These are phyloP conservation scores for Phragmatobia fuliginosa DNA, from an alignment of 2,888 invertebrate species.

Conservation along the genomic window DNA sequence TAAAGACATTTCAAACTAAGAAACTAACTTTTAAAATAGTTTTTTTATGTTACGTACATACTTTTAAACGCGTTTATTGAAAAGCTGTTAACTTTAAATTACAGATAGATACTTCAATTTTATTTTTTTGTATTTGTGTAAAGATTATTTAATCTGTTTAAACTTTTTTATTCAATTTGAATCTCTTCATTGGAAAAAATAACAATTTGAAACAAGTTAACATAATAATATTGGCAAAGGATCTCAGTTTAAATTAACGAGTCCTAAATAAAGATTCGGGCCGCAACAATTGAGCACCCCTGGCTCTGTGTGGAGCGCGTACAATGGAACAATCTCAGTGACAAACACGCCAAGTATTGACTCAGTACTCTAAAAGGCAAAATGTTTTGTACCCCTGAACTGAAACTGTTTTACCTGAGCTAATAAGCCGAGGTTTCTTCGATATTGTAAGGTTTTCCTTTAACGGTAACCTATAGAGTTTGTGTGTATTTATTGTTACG, in stretches of 20 bases:
- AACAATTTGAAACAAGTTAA: slow-evolving; percentile 28
- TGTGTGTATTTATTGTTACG: no score
- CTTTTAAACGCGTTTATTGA: no score
- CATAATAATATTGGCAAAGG: slow-evolving; percentile 49
- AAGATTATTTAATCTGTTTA: no score
- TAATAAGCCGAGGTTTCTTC: slow-evolving; percentile 57
- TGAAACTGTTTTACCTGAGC: slow-evolving; percentile 66
- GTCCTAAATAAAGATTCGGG: slow-evolving; percentile 56
- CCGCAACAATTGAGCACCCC: slow-evolving; percentile 59
- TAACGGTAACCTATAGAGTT: neutral
- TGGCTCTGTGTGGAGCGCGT: slow-evolving; percentile 34
- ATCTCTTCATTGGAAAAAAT: slow-evolving; percentile 37
- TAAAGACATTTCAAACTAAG: no score
- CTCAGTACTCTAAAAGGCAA: slow-evolving; percentile 63
- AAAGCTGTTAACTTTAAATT: no score
- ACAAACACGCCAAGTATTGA: slow-evolving; percentile 61
- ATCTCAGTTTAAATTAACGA: slow-evolving; percentile 42
- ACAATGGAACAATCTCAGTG: slow-evolving; percentile 48
- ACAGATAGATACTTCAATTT: no score
- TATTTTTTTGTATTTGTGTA: no score
- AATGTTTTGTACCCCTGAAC: slow-evolving; percentile 64
- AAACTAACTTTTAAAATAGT: no score
- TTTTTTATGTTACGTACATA: no score
- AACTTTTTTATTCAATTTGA: no score
- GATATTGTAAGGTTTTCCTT: neutral